Percentiles rank a stretch among this genome's conserved stretches.
Evolutionary conservation across 2,888 invertebrate genomes (phyloP).

Genomic region (Lacanobia oleracea): DNA sequence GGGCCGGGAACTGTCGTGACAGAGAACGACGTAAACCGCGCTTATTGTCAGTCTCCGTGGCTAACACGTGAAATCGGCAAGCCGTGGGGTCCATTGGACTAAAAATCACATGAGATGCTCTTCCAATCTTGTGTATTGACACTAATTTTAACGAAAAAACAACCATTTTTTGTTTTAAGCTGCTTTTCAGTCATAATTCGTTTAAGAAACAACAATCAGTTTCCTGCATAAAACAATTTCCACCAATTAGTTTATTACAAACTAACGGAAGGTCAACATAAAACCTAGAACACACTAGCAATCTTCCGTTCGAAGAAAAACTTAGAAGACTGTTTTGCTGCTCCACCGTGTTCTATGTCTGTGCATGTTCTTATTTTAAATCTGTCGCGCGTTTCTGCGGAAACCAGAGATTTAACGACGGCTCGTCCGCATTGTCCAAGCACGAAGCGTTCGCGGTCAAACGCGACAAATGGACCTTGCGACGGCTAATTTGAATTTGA

Average conservation of each 20-base stretch:
- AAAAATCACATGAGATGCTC: constrained; percentile 64
- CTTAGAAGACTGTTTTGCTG: constrained; percentile 32
- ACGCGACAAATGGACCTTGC: constrained; percentile 78
- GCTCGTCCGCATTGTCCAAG: constrained; percentile 88
- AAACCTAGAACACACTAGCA: background rate
- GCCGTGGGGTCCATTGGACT: constrained; percentile 79
- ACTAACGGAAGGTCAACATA: constrained; percentile 31
- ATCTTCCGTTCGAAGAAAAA: constrained; percentile 26
- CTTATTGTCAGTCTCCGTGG: constrained; percentile 88
- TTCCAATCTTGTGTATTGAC: constrained; percentile 35
- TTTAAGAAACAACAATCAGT: background rate
- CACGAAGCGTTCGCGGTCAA: constrained; percentile 82
- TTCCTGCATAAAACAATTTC: constrained; percentile 18
- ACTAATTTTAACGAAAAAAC: background rate
- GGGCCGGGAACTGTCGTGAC: constrained; percentile 84
- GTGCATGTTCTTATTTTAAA: constrained; percentile 87
- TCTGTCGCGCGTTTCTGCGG: constrained; percentile 86
- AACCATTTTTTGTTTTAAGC: background rate
- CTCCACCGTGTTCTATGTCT: constrained; percentile 73
- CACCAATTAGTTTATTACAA: constrained; percentile 26
- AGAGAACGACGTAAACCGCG: constrained; percentile 79
- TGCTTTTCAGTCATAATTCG: background rate
- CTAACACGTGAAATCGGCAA: constrained; percentile 88
- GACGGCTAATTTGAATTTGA: constrained; percentile 86
- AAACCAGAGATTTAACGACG: constrained; percentile 88